Percentiles rank a stretch among this genome's conserved stretches.
Conservation (phyloP, 2,888 invertebrate genomes). For the Meteorus colon region DNA sequence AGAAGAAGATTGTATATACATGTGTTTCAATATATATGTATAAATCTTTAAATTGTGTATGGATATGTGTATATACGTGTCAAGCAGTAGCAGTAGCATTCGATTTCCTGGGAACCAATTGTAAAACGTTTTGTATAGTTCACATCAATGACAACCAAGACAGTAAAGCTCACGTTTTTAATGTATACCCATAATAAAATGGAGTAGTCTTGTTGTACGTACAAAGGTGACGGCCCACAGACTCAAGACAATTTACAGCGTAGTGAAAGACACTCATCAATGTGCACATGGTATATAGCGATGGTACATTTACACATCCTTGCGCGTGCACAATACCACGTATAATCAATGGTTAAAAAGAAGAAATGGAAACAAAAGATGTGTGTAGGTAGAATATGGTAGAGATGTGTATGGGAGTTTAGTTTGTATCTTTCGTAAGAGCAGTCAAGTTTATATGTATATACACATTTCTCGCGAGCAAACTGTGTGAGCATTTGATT, state of each 20-base stretch:
- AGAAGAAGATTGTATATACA: not conserved
- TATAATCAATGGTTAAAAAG: not conserved
- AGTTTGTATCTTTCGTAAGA: too few relatives aligned
- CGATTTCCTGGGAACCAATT: constrained; percentile 38
- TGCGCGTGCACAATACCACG: not conserved
- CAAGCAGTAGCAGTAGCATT: constrained; percentile 8
- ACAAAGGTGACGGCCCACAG: constrained; percentile 17
- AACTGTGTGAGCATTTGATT: constrained; percentile 31
- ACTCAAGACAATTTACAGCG: constrained; percentile 15
- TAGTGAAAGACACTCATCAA: not conserved
- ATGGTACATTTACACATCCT: not conserved
- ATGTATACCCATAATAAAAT: constrained; percentile 32
- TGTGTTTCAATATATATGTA: not conserved
- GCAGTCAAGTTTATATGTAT: not conserved
- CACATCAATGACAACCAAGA: not conserved
- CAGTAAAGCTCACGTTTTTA: constrained; percentile 22
- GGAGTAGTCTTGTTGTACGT: constrained; percentile 21
- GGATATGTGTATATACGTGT: not conserved
- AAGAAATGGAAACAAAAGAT: not conserved
- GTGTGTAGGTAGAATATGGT: too few relatives aligned
- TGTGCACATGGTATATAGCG: not conserved
- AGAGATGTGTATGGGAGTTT: too few relatives aligned
- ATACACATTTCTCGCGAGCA: not conserved
- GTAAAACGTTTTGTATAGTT: constrained; percentile 24
- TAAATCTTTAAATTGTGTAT: constrained; percentile 8